Percentiles rank a stretch among this genome's conserved stretches.
Evolutionary conservation across 2,888 invertebrate species (phyloP).

Genomic region (Orthosia cruda): DNA sequence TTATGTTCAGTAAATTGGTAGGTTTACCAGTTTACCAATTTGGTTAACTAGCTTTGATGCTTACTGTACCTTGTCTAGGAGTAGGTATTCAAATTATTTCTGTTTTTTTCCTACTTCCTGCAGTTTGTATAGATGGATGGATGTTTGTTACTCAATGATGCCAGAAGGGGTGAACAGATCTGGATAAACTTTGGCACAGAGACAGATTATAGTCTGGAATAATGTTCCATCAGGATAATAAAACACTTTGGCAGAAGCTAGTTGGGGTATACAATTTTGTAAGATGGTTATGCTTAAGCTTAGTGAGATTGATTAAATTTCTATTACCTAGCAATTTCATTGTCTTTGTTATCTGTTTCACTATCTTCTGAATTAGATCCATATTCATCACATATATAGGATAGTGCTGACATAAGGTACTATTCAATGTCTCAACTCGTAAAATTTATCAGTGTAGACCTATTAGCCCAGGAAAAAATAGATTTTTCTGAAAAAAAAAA

Average conservation of each 20-base stretch:
- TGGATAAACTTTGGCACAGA: too few relatives aligned
- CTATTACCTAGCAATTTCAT: conserved; percentile 48
- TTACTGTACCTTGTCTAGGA: neutral
- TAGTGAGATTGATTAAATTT: neutral
- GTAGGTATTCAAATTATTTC: conserved; percentile 5
- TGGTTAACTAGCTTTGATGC: neutral
- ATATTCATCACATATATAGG: conserved; percentile 82
- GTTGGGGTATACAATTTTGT: neutral
- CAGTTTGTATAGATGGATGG: too few relatives aligned
- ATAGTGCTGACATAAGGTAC: conserved; percentile 83
- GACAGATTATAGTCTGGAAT: too few relatives aligned
- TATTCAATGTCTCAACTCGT: conserved; percentile 21
- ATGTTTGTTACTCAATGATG: too few relatives aligned
- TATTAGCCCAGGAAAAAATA: neutral
- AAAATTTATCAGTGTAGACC: neutral
- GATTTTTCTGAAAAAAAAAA: too few relatives aligned
- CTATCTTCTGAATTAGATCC: conserved; percentile 83
- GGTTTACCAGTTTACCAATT: neutral
- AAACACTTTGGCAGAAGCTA: too few relatives aligned
- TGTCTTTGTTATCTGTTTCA: conserved; percentile 63
- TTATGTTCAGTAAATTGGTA: neutral
- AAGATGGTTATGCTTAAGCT: neutral
- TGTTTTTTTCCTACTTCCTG: too few relatives aligned
- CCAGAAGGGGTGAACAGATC: too few relatives aligned
- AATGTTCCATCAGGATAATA: too few relatives aligned